Conservation (phyloP, 1,140 invertebrate species). For the Tetranychus cinnabarinus region DNA sequence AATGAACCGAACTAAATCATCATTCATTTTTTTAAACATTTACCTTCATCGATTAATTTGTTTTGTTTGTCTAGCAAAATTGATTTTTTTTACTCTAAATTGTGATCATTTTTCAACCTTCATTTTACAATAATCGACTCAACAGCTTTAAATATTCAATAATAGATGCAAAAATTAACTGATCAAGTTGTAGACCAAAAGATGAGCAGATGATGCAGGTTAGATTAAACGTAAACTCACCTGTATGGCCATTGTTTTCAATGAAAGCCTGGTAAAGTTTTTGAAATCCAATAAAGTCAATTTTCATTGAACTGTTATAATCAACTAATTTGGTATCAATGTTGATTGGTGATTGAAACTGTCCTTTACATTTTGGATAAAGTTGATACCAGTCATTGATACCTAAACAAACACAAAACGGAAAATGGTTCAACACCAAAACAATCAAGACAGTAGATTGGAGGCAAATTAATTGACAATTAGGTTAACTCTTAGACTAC, state of each 20-base stretch:
- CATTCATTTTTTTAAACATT: too few species aligned
- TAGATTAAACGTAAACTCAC: not conserved
- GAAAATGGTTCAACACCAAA: not conserved
- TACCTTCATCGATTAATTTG: too few species aligned
- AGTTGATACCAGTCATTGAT: not conserved
- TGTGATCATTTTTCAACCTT: too few species aligned
- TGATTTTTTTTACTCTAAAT: too few species aligned
- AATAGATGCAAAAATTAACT: too few species aligned
- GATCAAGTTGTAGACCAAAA: too few species aligned
- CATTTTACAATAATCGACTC: too few species aligned
- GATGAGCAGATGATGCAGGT: too few species aligned
- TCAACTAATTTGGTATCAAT: not conserved
- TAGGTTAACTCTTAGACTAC: too few species aligned
- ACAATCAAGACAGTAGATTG: not conserved
- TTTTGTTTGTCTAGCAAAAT: too few species aligned
- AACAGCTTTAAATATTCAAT: too few species aligned
- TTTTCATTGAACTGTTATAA: not conserved
- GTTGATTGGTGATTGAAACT: not conserved
- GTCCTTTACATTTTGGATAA: not conserved
- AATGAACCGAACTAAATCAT: too few species aligned
- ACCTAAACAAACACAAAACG: not conserved
- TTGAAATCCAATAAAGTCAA: not conserved
- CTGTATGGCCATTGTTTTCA: not conserved
- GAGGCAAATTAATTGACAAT: not conserved
- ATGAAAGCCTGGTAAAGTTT: not conserved